Conservation (phyloP, 2,797 vertebrate species). For the Otolemur crassicaudatus region DNA sequence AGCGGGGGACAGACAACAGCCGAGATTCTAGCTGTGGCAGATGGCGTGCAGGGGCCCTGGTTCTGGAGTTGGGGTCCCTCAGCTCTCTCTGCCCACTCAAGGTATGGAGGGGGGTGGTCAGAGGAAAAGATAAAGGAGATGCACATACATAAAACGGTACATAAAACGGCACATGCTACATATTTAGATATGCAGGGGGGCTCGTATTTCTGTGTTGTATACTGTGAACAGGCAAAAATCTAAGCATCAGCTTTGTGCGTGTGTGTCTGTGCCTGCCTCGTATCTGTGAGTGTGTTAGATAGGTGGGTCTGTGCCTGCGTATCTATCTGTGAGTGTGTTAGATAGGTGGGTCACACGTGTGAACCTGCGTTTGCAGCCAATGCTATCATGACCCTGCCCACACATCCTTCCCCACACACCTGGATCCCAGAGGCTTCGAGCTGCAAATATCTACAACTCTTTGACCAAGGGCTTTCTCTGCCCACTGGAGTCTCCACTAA, state of each 20-base stretch:
- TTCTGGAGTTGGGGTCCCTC: not conserved
- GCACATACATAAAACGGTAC: too few relatives aligned
- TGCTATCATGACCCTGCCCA: not conserved
- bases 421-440: not conserved
- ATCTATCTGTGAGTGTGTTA: not conserved
- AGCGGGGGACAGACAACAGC: not conserved
- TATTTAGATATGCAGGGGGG: accelerated
- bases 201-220: accelerated
- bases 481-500: not conserved
- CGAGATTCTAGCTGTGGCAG: not conserved
- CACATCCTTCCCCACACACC: not conserved
- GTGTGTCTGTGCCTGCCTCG: not conserved
- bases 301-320: not conserved
- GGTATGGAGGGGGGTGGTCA: not conserved
- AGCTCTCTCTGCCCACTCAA: not conserved
- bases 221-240: not conserved
- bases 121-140: not conserved
- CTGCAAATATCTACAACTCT: not conserved
- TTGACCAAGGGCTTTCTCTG: not conserved
- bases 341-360: not conserved
- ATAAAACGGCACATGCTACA: not conserved
- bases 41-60: accelerated
- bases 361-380: not conserved
- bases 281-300: not conserved
- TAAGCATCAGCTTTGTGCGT: accelerated